Conservation (phyloP, 2,113 vertebrate species). For the Promerops cafer region DNA sequence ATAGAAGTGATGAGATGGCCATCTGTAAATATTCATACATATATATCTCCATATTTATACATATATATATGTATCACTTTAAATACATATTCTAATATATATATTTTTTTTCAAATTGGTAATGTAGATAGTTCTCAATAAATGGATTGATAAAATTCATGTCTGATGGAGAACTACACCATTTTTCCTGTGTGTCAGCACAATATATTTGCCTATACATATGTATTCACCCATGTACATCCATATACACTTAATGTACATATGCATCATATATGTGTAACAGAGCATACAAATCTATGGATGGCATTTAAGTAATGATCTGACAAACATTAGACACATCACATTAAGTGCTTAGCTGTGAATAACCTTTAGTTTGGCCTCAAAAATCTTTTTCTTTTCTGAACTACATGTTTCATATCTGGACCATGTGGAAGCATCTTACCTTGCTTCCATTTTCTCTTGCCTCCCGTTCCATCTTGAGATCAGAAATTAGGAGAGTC, state of each 20-base stretch:
- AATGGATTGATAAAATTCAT: background rate
- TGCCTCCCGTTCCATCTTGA: constrained; percentile 79
- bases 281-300: background rate
- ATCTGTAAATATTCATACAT: constrained; percentile 20
- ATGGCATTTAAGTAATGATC: background rate
- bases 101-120: background rate
- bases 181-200: background rate
- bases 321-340: constrained; percentile 22
- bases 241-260: background rate
- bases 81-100: background rate
- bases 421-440: constrained; percentile 50
- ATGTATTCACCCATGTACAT: background rate
- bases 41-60: background rate
- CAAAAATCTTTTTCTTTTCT: constrained; percentile 8
- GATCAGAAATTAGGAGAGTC: constrained; percentile 78
- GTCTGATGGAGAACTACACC: background rate
- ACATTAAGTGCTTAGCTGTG: background rate
- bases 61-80: background rate
- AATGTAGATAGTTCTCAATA: background rate
- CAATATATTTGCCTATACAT: background rate
- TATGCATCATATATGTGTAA: background rate
- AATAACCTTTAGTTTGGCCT: background rate
- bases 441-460: constrained; percentile 87
- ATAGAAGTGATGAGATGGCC: constrained; percentile 20
- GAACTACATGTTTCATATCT: constrained; percentile 14